These are phyloP conservation scores for Listrodromus nycthemerus DNA, from an alignment of 2,888 invertebrate species.

Conservation along the genomic window DNA sequence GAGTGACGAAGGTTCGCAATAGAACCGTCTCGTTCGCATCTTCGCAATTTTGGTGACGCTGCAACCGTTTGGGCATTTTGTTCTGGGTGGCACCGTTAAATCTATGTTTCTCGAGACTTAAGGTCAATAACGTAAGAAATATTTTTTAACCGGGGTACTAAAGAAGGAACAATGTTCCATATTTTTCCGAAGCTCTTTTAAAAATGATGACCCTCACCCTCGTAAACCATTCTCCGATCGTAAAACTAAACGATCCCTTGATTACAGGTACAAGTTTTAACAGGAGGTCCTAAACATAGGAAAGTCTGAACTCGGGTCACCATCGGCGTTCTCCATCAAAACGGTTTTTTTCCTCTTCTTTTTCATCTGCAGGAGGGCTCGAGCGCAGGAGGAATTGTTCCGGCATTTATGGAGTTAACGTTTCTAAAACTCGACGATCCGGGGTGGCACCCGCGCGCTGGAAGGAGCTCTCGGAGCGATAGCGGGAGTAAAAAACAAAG, in stretches of 20 bases:
- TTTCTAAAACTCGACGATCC: constrained; percentile 84
- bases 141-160: not conserved
- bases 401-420: constrained; percentile 84
- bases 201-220: constrained; percentile 52
- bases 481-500: constrained; percentile 62
- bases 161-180: constrained; percentile 13
- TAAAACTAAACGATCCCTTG: constrained; percentile 70
- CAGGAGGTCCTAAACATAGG: constrained; percentile 53
- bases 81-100: not conserved
- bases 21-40: too few relatives aligned
- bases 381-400: constrained; percentile 75
- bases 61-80: not conserved
- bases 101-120: constrained; percentile 1
- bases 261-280: constrained; percentile 67
- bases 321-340: constrained; percentile 62
- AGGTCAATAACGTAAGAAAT: constrained; percentile 9
- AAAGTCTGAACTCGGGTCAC: constrained; percentile 50
- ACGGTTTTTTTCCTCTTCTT: constrained; percentile 46
- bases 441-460: constrained; percentile 58
- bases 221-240: constrained; percentile 37
- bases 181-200: constrained; percentile 43
- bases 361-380: constrained; percentile 55
- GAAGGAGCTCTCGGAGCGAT: constrained; percentile 65
- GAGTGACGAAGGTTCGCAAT: not conserved
- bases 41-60: not conserved